These are phyloP conservation scores for Aurelia aurita complex sp. Pacific DNA, from an alignment of 30 jellyfish, hydroid and myxozoan species.

Conservation along the genomic window DNA sequence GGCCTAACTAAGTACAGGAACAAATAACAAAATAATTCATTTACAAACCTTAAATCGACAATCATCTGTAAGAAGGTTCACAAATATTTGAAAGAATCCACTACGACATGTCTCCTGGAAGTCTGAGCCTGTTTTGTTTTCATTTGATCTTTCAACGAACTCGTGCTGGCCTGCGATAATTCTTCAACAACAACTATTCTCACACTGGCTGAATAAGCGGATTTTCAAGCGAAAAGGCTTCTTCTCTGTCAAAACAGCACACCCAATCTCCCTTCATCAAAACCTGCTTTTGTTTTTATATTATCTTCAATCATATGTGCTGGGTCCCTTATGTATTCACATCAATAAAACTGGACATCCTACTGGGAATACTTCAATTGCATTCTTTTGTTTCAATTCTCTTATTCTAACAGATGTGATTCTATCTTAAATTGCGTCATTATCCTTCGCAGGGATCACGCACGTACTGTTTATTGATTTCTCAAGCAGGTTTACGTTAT, in stretches of 20 bases:
- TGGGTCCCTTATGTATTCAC: neutral
- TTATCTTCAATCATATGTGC: constrained; percentile 1
- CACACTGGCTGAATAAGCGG: constrained; percentile 5
- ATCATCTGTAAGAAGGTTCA: no score
- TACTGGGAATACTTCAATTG: constrained; percentile 18
- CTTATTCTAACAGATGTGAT: constrained; percentile 4
- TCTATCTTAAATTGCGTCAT: neutral
- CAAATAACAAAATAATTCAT: constrained; percentile 12
- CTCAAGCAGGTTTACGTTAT: no score
- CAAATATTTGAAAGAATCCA: no score
- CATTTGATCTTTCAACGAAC: constrained; percentile 1
- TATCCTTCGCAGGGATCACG: no score
- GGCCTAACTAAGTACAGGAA: constrained; percentile 21
- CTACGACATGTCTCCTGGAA: neutral
- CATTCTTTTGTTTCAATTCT: neutral
- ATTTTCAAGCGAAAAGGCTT: constrained; percentile 14
- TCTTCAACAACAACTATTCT: neutral
- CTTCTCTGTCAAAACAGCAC: neutral
- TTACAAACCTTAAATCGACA: no score
- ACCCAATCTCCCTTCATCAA: neutral
- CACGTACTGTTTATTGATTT: no score
- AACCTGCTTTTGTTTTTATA: neutral
- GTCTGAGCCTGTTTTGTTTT: constrained; percentile 1
- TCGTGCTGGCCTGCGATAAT: constrained; percentile 18
- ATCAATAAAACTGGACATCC: constrained; percentile 20